These are phyloP conservation scores for Caenorhabditis zanzibari DNA, from an alignment of 2,888 invertebrate genomes.

Conservation along the genomic window DNA sequence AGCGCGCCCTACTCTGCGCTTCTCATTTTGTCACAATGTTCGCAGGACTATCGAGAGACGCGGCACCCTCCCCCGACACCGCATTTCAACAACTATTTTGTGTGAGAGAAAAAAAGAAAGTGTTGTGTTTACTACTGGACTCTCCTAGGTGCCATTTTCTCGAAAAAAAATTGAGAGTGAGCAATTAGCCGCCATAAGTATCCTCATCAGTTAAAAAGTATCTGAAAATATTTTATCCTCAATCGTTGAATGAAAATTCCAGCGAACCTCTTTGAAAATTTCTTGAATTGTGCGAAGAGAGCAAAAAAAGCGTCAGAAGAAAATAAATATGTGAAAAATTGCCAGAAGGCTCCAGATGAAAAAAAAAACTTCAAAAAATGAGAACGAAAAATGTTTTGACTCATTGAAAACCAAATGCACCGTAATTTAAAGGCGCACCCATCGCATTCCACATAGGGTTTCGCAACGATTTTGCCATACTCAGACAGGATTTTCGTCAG, in stretches of 20 bases:
- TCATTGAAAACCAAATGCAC: no score
- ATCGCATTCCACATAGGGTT: no score
- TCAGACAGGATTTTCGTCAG: no score
- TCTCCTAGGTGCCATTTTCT: conserved; percentile 34
- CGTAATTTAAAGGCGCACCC: no score
- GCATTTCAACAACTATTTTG: conserved; percentile 64
- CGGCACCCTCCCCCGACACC: conserved; percentile 42
- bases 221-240: neutral
- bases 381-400: neutral
- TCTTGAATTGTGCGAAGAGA: no score
- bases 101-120: conserved; percentile 51
- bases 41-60: conserved; percentile 39
- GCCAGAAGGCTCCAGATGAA: neutral
- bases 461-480: no score
- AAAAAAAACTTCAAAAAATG: neutral
- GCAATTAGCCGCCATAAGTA: conserved; percentile 3
- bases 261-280: no score
- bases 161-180: neutral
- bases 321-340: neutral
- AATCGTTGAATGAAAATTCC: neutral
- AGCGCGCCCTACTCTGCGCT: conserved; percentile 53
- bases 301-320: neutral
- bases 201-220: neutral
- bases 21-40: conserved; percentile 30
- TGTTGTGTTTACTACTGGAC: conserved; percentile 60